Base-by-base conservation (phyloP, 2,113 vertebrate species). In the Chrysemys picta region DNA sequence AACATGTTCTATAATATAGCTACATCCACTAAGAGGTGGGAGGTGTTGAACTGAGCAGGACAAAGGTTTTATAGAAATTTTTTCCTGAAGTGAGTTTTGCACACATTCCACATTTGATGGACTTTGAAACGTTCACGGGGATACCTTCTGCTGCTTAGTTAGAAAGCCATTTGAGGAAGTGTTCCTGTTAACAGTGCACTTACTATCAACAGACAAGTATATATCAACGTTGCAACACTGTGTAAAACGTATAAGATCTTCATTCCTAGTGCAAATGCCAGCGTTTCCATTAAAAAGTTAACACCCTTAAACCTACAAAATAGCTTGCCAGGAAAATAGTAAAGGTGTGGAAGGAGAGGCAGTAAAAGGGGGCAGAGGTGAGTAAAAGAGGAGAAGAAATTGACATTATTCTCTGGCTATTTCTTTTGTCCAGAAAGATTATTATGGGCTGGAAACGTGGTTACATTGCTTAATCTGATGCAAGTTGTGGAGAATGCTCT, bases 271-370 rank as follows among this genome's bases (percentile, higher is more conserved):
- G 59, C 59, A 14, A 31, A 62, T 31, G 16, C 59, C 11, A 62
- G 29, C 5, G 13, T 27, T 62, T 31, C 27, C 59, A 6, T 62
- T 62, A 14, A 62, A 62, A 31, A 62, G 91, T 83, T 81, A 88
- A 88, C 90, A 91, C 96, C 91, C 94, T 89, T 82, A 89, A 87
- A 93, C 96, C 91, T 96, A 84, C 95, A 95, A 97, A 97, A 97
- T 96, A 97, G 94, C 91, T 96, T 97, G 95, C 90, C 94, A 97
- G 93, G 94, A 97, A 97, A 95, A 90, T 87, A 89, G 86, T 29
- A 89, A 94, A 93, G 91, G 80, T 0, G 2, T 91, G 87, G 78
- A 84, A 35, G 29, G 59, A 22, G 27, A 62, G 59, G 29, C 27
- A 14, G 59, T 35, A 54, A 54, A 62, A 14, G 59, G 29, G 31